These are phyloP conservation scores for Myathropa florea DNA, from an alignment of 2,888 invertebrate species.

Conservation along the genomic window DNA sequence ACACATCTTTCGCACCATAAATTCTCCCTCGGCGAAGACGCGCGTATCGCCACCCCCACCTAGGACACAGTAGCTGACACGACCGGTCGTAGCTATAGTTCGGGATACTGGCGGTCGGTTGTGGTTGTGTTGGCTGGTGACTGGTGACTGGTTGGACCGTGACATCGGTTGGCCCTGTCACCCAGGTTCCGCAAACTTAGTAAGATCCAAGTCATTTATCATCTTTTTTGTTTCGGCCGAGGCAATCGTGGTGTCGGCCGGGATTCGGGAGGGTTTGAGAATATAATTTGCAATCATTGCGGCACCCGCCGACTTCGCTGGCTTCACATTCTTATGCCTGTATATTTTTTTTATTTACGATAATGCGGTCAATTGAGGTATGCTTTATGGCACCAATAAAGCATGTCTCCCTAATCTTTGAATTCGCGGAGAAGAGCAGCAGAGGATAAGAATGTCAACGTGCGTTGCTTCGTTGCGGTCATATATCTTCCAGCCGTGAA, in stretches of 20 bases:
- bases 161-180: slow-evolving; percentile 56
- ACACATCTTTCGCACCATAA: slow-evolving; percentile 58
- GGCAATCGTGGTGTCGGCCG: neutral
- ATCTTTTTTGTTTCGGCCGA: slow-evolving; percentile 35
- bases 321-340: neutral
- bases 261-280: slow-evolving; percentile 1
- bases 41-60: neutral
- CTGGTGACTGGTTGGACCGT: slow-evolving; percentile 27
- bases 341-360: slow-evolving; percentile 58
- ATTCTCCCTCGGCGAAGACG: slow-evolving; percentile 41
- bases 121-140: too few species aligned
- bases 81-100: slow-evolving; percentile 9
- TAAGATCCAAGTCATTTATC: slow-evolving; percentile 62
- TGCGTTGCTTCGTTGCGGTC: slow-evolving; percentile 17
- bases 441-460: neutral
- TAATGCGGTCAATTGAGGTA: slow-evolving; percentile 69
- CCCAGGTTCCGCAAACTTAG: slow-evolving; percentile 58
- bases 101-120: neutral
- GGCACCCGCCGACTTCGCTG: neutral
- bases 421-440: slow-evolving; percentile 14
- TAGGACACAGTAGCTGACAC: neutral
- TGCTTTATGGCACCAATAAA: slow-evolving; percentile 63
- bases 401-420: slow-evolving; percentile 63
- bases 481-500: slow-evolving; percentile 30
- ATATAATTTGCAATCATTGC: slow-evolving; percentile 22